Base-by-base conservation (phyloP, 2,888 invertebrate genomes). In the Lapara coniferarum region DNA sequence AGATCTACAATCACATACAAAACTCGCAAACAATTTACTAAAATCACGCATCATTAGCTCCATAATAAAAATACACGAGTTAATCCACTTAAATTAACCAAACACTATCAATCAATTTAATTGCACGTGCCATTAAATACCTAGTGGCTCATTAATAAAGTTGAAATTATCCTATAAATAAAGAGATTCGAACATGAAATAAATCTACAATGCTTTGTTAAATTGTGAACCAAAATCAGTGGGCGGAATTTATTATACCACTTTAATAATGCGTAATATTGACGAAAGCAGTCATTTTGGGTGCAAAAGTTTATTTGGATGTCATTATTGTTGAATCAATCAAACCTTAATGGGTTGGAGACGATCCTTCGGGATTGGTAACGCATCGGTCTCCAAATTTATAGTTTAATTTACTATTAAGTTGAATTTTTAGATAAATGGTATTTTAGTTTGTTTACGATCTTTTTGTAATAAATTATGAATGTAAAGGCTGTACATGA, bases 311-410 rank as follows among this genome's bases (percentile, higher is more conserved):
- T 91, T 85, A 78, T 79, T 77, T 73, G 76, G 66, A 66, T 83
- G 82, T 87, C 87, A 92, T 93, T 90, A 92, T 85, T 85, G 86
- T 87, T 82, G 79, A 89, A 93, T 92, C 92, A 92, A 90, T 92
- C 90, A 89, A 82, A 37, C 67, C 66, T 52, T 70, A 70, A 70
- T 70, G 66, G 69, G 53, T 53, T 13, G 44, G 30, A 52, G 59
- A 19, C 44, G 52, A 49, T 59, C 59, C 68, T 53, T 13, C 59
- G 63, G 68, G 68, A 44, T 46, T 49, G 66, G 30, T 70, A 46
- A 52, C 16, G 49, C 37, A 37, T 57, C 55, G 56, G 58, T 52
- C 13, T n/a, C 59, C 13, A 55, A 67, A 70, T 70, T 69, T 69
- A 69, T 69, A 69, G 68, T 59, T 53, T 25, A 14, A 69, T 12